phyloP scores from a whole-genome alignment of 2,888 invertebrate genomes.

The Tortricodes alternella region DNA sequence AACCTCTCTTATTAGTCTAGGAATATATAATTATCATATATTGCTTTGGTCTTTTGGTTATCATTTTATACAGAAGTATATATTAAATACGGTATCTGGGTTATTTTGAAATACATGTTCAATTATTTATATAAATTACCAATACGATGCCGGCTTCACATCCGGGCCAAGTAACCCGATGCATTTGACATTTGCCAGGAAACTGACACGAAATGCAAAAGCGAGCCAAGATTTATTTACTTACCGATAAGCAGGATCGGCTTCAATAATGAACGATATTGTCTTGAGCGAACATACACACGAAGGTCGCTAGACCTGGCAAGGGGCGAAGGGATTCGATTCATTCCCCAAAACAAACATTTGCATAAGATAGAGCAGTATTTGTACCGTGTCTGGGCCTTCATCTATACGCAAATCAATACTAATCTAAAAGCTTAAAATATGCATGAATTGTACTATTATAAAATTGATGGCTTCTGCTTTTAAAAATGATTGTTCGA shows the following conservation, averaged over 20 bases:
- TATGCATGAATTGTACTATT: neutral
- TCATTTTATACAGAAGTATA: too few species aligned
- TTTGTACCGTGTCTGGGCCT: neutral
- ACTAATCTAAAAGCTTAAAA: neutral
- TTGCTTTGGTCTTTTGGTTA: too few species aligned
- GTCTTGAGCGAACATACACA: neutral
- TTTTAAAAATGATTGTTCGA: too few species aligned
- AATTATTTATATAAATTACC: neutral
- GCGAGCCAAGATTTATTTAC: slow-evolving; percentile 12
- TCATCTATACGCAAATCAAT: neutral
- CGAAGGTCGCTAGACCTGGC: neutral
- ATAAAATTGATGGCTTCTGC: neutral
- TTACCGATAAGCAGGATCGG: slow-evolving; percentile 1
- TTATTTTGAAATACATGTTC: too few species aligned
- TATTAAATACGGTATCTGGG: too few species aligned
- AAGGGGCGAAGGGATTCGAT: neutral
- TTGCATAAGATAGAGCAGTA: neutral
- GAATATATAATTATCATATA: too few species aligned
- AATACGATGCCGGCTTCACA: too few species aligned
- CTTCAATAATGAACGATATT: slow-evolving; percentile 12
- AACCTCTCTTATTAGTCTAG: too few species aligned
- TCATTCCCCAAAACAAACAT: slow-evolving; percentile 9
- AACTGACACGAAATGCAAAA: slow-evolving; percentile 3
- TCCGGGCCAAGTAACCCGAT: slow-evolving; percentile 26
- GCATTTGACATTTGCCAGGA: slow-evolving; percentile 25